Base-by-base conservation (phyloP, 2,888 invertebrate genomes). In the Orchesellides sinensis region DNA sequence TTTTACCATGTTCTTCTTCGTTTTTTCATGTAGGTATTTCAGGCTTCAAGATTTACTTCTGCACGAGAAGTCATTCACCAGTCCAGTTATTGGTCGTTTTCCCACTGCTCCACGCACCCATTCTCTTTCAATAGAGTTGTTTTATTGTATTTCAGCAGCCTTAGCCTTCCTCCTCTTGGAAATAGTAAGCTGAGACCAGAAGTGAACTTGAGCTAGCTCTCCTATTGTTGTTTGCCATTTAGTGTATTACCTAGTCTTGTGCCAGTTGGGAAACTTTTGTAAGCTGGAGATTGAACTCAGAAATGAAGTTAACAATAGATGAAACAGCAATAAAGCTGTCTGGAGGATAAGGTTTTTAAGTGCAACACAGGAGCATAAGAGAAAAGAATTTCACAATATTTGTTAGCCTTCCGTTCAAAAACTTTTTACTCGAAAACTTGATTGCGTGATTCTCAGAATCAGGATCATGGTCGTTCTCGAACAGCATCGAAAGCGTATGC, bases 141-240 rank as follows among this genome's bases (percentile, higher is more conserved):
- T 78, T 74, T 75, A 75, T 75, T 75, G 75, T 75, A 66, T 73
- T 73, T 73, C 74, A 19, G n/a, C n/a, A n/a, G n/a, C n/a, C n/a
- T n/a, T n/a, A n/a, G 54, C 74, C 66, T 75, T 66, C 56, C 45
- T 56, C 73, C 40, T 40, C 27, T 54, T 56, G 40, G 19, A 29
- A 12, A 54, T 25, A 54, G 25, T 25, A 59, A 29, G 59, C 17
- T n/a, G 32, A 2, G 27, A 59, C 14, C 32, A 35, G 40, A 35
- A 35, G 25, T 32, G 10, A 5, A 10, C 6, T 32, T 32, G 10
- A 32, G 1, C 5, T 56, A 27, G 56, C 40, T 40, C n/a, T 40
- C 2, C 40, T 14, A 40, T 40, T 40, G 40, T 40, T 40, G 40
- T 14, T n/a, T 6, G 56, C 1, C 27, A 17, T 32, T 23, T 69